Evolutionary conservation across 2,113 vertebrate genomes (phyloP).

Genomic region (Delphinapterus leucas): DNA sequence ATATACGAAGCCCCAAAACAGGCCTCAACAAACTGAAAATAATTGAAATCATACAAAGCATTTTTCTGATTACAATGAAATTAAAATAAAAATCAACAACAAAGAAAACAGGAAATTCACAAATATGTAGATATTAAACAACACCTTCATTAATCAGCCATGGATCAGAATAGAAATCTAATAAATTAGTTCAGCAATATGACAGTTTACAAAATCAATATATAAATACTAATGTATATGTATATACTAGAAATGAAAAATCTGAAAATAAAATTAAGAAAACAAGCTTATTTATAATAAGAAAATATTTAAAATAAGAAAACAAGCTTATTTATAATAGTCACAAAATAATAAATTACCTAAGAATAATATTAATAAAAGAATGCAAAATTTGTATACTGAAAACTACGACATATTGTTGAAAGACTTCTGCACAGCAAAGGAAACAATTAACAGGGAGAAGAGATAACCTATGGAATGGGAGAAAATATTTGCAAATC

Average conservation of each 20-base stretch:
- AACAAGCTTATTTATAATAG: neutral
- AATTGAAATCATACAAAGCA: neutral
- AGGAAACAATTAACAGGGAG: neutral
- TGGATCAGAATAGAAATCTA: neutral
- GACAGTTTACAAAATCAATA: neutral
- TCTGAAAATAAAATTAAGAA: neutral
- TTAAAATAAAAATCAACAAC: neutral
- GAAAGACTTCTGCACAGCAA: neutral
- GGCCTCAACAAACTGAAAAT: neutral
- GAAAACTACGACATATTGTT: neutral
- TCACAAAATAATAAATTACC: neutral
- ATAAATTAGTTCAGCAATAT: neutral
- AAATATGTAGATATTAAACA: neutral
- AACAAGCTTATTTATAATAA: neutral
- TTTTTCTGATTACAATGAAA: neutral
- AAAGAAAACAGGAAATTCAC: neutral
- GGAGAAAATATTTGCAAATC: neutral
- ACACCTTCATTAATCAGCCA: neutral
- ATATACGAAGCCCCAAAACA: neutral
- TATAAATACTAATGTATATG: neutral
- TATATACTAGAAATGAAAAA: neutral
- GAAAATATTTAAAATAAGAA: neutral
- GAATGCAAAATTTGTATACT: neutral
- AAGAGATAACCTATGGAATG: neutral
- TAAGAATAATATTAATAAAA: neutral